A percentile compares a stretch with the other conserved stretches of the same genome.
Conservation (phyloP, 2,797 vertebrate species). For the Neopelma chrysocephalum region DNA sequence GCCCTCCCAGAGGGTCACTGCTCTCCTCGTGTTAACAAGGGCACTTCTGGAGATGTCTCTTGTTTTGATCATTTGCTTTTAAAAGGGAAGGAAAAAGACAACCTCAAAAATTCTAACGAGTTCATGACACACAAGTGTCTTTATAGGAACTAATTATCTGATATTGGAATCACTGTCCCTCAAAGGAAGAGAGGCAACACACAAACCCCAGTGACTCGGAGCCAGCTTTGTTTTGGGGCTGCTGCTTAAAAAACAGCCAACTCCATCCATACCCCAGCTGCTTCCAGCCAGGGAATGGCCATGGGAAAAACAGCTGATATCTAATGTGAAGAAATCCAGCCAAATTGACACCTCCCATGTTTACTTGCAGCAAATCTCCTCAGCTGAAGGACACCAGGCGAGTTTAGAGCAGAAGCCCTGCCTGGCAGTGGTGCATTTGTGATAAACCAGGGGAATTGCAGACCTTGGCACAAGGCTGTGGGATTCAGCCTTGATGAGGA, state of each 20-base stretch:
- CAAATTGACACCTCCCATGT: accelerated
- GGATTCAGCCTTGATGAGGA: background rate
- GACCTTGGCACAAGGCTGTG: accelerated
- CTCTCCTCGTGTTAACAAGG: background rate
- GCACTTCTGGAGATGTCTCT: background rate
- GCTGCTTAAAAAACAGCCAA: background rate
- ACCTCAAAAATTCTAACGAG: background rate
- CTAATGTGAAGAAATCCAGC: background rate
- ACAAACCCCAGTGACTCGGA: accelerated
- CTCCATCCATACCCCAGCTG: accelerated
- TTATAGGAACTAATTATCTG: background rate
- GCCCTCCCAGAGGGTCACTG: background rate
- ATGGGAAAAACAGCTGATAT: accelerated
- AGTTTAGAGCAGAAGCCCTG: background rate
- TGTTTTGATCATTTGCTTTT: background rate
- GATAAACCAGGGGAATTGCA: accelerated
- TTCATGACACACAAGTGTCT: background rate
- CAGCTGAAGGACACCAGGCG: background rate
- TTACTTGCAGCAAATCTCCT: background rate
- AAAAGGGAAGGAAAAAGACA: background rate
- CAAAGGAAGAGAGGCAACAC: background rate
- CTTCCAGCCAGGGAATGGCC: background rate
- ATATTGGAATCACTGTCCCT: background rate
- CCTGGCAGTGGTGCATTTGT: accelerated
- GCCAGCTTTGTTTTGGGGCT: background rate